Evolutionary conservation across 2,888 invertebrate genomes (phyloP), one percentile per base, ranked within the genome.

Genomic region (Diarsia rubi): DNA sequence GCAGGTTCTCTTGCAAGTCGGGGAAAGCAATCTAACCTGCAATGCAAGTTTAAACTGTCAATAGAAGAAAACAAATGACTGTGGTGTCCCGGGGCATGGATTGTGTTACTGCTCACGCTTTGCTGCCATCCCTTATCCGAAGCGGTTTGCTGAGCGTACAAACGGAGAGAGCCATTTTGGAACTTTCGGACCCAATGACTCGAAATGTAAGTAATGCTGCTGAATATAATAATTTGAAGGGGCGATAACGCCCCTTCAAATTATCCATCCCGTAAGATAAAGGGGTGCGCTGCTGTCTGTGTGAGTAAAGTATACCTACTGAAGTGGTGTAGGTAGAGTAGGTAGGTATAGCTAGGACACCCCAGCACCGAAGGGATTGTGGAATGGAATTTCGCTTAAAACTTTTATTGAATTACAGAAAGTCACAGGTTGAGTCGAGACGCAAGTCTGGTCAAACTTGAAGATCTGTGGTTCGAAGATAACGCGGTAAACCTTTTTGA

Each of bases 21-120:
- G 24, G 47, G 42, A 42, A 45, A 57, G n/a, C 54, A 62, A 65
- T 80, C 78, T 70, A 64, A 59, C 21, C 65, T 57, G 16, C 64
- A 71, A 57, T 64, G 65, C 81, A 81, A 75, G 81, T 81, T 45
- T 73, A 70, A 83, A 77, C 73, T 62, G 77, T 63, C 79, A 73
- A 72, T 75, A 73, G 57, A 71, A 60, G 31, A 78, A 76, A 81
- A 67, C 37, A 54, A 44, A 78, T 73, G 67, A 69, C 54, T 54
- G 67, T 54, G 69, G 72, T 72, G 73, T 73, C 59, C 59, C 24
- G 57, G 49, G 47, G 64, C 71, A 73, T 68, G 75, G 75, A 84
- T 65, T 79, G 60, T 76, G 68, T 82, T 68, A 85, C 73, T 54
- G 69, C 60, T 70, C 66, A 69, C 74, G 49, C 72, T 76, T 64